Evolutionary conservation across 2,888 invertebrate genomes (phyloP).

Genomic region (Cryptosula pallasiana): DNA sequence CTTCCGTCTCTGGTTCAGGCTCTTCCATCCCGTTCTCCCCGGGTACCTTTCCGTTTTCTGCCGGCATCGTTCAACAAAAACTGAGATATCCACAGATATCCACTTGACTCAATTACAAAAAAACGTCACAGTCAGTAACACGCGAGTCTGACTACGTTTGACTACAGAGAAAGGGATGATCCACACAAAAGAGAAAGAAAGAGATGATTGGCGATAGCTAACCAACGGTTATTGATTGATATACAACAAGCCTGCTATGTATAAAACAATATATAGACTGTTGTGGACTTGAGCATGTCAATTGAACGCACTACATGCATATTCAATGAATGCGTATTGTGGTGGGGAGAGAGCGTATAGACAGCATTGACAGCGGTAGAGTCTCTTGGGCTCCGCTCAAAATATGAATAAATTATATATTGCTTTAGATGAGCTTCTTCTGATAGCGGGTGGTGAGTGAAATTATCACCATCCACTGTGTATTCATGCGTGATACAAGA

Average conservation of each 20-base stretch:
- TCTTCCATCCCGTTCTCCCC: constrained; percentile 9
- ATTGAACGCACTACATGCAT: background rate
- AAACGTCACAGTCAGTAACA: too few species aligned
- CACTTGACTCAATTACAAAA: too few species aligned
- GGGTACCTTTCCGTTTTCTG: background rate
- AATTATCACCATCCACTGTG: too few species aligned
- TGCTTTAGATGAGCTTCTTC: too few species aligned
- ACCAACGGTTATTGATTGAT: background rate
- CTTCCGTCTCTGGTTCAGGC: constrained; percentile 23
- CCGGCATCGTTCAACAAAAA: background rate
- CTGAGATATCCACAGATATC: too few species aligned
- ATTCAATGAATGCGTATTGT: background rate
- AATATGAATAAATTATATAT: too few species aligned
- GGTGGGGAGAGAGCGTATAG: background rate
- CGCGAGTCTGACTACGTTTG: too few species aligned
- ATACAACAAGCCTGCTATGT: background rate
- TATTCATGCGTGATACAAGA: too few species aligned
- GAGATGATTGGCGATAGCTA: background rate
- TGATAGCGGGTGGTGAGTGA: too few species aligned
- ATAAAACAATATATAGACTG: background rate
- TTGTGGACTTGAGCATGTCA: background rate
- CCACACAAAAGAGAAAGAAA: background rate
- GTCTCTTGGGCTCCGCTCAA: too few species aligned
- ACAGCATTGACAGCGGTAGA: too few species aligned
- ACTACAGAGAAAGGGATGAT: too few species aligned